Base-by-base conservation (phyloP, 2,113 vertebrate genomes). In the Calyptommatus sinebrachiatus region DNA sequence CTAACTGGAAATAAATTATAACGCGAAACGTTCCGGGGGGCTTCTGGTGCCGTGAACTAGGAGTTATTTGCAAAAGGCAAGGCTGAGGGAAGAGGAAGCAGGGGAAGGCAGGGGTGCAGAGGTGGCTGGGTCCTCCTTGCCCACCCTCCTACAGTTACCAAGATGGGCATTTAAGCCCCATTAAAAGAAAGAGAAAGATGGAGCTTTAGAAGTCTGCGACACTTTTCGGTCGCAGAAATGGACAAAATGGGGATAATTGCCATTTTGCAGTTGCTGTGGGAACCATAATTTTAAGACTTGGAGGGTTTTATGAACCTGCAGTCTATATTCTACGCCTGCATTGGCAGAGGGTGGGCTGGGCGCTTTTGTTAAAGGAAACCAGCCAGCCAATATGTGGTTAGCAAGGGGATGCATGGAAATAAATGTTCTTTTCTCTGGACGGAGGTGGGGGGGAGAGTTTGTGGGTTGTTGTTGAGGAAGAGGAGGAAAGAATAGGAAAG, bases 191-290 rank as follows among this genome's bases (percentile, higher is more conserved):
- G 80, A 83, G 71, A 46, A 26, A 10, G 65, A 75, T 78, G 28
- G 60, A 46, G 61, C 18, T 10, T 28, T 45, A 61, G 21, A 28
- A 73, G 53, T 24, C 61, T 73, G 67, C 24, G 69, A 62, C 21
- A 48, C 31, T 65, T 26, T 85, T 79, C 79, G 79, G 77, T 78
- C 86, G 84, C 66, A 80, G 86, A 88, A 86, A 85, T 82, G 68
- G 86, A 84, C 85, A 88, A 85, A 88, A 85, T 66, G 63, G 11
- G 81, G 84, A 62, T 91, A 92, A 93, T 91, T 88, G 82, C 84
- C 87, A 88, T 89, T 72, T 89, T 92, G 86, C 85, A 86, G 88
- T 92, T 92, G 90, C 90, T 92, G 86, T 92, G 91, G 92, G 92
- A 93, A 92, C 91, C 86, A 89, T 85, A 88, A 91, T 73, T 86